Evolutionary conservation across 2,113 vertebrate genomes (phyloP).

Genomic region (Bostrychus sinensis): DNA sequence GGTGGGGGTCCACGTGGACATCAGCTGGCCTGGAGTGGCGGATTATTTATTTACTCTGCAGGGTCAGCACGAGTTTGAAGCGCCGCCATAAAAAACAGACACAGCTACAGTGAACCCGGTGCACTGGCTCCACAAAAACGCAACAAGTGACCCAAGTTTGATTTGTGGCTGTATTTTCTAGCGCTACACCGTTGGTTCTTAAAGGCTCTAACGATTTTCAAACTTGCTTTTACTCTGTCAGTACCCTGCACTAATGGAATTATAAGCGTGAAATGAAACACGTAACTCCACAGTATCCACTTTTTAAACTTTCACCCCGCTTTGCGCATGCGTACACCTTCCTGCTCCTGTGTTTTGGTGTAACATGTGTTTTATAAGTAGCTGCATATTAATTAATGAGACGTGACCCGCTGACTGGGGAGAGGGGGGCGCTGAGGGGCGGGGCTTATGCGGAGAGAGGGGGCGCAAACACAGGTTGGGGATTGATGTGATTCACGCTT

Average conservation of each 20-base stretch:
- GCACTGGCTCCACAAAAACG: not conserved
- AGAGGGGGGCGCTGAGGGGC: not conserved
- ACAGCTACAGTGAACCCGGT: not conserved
- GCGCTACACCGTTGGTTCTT: not conserved
- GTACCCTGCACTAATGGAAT: too few relatives aligned
- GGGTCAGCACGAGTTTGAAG: slow-evolving; percentile 19
- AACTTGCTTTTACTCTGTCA: too few relatives aligned
- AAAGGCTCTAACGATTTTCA: not conserved
- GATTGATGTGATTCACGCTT: not conserved
- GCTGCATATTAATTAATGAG: not conserved
- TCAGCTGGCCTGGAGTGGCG: slow-evolving; percentile 57
- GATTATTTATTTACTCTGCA: slow-evolving; percentile 57
- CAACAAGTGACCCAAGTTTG: too few relatives aligned
- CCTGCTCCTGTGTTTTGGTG: not conserved
- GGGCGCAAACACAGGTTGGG: too few relatives aligned
- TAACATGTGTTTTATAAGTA: slow-evolving; percentile 1
- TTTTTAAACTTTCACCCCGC: not conserved
- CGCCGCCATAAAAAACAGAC: not conserved
- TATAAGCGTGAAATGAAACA: too few relatives aligned
- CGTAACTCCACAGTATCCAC: too few relatives aligned
- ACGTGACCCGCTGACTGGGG: not conserved
- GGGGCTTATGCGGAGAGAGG: too few relatives aligned
- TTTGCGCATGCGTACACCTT: slow-evolving; percentile 3
- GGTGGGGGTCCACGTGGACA: slow-evolving; percentile 62
- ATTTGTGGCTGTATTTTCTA: not conserved